Base-by-base conservation (phyloP, 2,888 invertebrate species). In the Drosophila stalkeri region DNA sequence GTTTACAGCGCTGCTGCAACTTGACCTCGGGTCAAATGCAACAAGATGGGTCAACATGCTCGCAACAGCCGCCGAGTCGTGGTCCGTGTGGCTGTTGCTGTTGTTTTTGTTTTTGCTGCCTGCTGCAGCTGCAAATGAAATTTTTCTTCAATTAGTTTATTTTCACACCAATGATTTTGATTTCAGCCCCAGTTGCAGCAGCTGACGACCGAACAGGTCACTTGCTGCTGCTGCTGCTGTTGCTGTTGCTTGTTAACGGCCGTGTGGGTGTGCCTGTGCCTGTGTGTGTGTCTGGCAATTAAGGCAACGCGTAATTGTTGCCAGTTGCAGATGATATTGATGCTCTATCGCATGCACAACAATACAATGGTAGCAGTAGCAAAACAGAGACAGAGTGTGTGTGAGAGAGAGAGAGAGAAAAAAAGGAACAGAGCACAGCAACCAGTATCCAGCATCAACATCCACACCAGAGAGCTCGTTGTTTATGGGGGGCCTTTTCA, bases 121-220 rank as follows among this genome's bases (percentile, higher is more conserved):
- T 44, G 62, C 52, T 49, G 60, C 61, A 67, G 63, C 60, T 77
- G 84, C 71, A 85, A 84, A 84, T 86, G 84, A 78, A 86, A 86
- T 85, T 86, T 85, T 89, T 87, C 87, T 87, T 89, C 89, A 87
- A 89, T 87, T 89, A 87, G 86, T 89, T 87, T 87, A 87, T 87
- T 89, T 87, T 87, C 89, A 89, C 89, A 80, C 87, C 82, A 85
- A 86, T 89, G 86, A 81, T 85, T 86, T 85, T 89, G 85, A 86
- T 86, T 86, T 82, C 89, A 78, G 64, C 52, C 74, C 75, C 71
- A 70, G 73, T 37, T 59, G 59, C 69, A 65, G 52, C 52, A 20
- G 52, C 64, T 56, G 75, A 62, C 41, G 51, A 9, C 47, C 46
- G 16, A 52, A 55, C 39, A 39, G 61, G 52, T 55, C 41, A 63